Evolutionary conservation across 2,888 invertebrate species (phyloP).

Genomic region (Balanococcus diminutus): DNA sequence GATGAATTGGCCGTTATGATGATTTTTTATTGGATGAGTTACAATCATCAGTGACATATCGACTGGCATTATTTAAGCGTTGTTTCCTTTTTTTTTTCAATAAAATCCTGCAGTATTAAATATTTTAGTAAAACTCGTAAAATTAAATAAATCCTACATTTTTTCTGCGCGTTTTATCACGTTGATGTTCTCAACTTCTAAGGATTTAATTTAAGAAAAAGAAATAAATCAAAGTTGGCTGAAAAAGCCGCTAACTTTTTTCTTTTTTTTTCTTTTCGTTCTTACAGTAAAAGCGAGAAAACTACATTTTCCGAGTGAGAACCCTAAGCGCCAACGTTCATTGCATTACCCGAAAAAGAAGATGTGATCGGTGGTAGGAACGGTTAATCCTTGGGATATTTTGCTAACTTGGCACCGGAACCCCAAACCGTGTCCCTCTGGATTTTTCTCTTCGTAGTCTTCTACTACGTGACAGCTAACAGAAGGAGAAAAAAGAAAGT

Average conservation of each 20-base stretch:
- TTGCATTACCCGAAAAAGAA: conserved; percentile 50
- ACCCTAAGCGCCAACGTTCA: conserved; percentile 42
- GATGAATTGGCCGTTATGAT: not conserved
- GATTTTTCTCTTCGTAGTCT: conserved; percentile 47
- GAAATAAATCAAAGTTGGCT: conserved; percentile 53
- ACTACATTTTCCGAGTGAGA: conserved; percentile 51
- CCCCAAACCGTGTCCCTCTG: conserved; percentile 52
- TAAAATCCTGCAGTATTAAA: conserved; percentile 28
- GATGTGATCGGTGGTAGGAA: conserved; percentile 50
- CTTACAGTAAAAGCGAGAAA: conserved; percentile 30
- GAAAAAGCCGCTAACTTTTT: conserved; percentile 50
- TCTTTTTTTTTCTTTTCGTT: conserved; percentile 29
- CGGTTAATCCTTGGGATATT: conserved; percentile 54
- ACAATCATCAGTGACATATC: not conserved
- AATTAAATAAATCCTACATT: conserved; percentile 40
- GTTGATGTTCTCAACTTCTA: conserved; percentile 45
- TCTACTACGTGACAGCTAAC: conserved; percentile 53
- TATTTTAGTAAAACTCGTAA: conserved; percentile 32
- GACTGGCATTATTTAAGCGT: conserved; percentile 4
- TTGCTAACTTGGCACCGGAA: conserved; percentile 53
- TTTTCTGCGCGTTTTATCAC: conserved; percentile 33
- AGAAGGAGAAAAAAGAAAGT: conserved; percentile 51
- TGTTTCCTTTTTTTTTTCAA: conserved; percentile 21
- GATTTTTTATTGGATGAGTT: conserved; percentile 9
- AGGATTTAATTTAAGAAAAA: conserved; percentile 52